Evolutionary conservation across 1,140 invertebrate genomes (phyloP).

Genomic region (Chironomus tepperi): DNA sequence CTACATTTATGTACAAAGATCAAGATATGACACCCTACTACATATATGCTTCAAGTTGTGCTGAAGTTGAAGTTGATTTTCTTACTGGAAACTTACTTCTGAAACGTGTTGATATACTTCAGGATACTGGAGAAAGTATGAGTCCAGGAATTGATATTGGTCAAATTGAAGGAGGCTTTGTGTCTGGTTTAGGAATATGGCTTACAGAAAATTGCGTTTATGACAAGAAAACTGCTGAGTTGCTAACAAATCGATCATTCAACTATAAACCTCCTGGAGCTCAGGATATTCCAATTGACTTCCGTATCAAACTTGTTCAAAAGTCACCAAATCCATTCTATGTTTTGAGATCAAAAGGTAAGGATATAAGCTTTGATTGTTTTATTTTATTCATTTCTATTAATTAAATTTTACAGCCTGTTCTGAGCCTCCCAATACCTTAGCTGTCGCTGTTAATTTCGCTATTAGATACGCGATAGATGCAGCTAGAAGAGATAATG

Average conservation of each 20-base stretch:
- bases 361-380: conserved; percentile 25
- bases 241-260: conserved; percentile 67
- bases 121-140: conserved; percentile 63
- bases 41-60: conserved; percentile 49
- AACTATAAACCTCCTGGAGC: conserved; percentile 72
- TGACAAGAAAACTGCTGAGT: conserved; percentile 52
- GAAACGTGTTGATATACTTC: conserved; percentile 57
- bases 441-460: conserved; percentile 53
- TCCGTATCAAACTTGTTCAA: conserved; percentile 62
- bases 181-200: conserved; percentile 78
- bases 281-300: conserved; percentile 75
- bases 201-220: conserved; percentile 60
- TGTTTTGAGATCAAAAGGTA: conserved; percentile 73
- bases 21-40: conserved; percentile 42
- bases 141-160: conserved; percentile 74
- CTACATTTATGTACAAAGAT: conserved; percentile 45
- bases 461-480: conserved; percentile 63
- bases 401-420: conserved; percentile 45
- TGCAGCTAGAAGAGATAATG: conserved; percentile 50
- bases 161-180: conserved; percentile 66
- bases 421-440: conserved; percentile 68
- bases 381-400: conserved; percentile 7
- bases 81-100: conserved; percentile 58
- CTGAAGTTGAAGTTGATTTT: conserved; percentile 65
- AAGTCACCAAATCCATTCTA: conserved; percentile 61